A percentile compares a stretch with the other conserved stretches of the same genome.
Evolutionary conservation across 2,113 vertebrate genomes (phyloP).

Genomic region (Misgurnus anguillicaudatus): DNA sequence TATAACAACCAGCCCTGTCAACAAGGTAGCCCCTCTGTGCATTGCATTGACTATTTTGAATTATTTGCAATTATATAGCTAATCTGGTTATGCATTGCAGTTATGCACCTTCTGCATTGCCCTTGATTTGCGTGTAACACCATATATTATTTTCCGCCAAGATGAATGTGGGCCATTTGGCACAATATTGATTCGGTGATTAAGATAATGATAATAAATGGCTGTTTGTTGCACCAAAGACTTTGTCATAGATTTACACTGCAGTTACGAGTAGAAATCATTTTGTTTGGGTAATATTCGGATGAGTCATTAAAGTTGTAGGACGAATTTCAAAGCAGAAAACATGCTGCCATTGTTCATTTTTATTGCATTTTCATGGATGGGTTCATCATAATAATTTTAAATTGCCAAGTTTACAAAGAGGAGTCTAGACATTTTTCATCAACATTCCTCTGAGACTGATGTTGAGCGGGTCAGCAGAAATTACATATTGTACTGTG

Average conservation of each 20-base stretch:
- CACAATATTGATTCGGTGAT: constrained; percentile 56
- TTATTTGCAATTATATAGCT: constrained; percentile 41
- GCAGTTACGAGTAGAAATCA: constrained; percentile 8
- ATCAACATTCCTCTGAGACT: constrained; percentile 10
- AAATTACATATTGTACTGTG: constrained; percentile 13
- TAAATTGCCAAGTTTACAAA: constrained; percentile 10
- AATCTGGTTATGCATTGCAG: constrained; percentile 44
- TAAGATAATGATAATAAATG: constrained; percentile 59
- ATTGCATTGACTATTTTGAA: constrained; percentile 31
- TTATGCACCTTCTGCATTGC: constrained; percentile 36
- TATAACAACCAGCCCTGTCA: constrained; percentile 17
- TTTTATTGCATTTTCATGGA: constrained; percentile 32
- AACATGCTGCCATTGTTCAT: constrained; percentile 18
- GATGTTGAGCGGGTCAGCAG: constrained; percentile 1
- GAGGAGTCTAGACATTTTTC: constrained; percentile 21
- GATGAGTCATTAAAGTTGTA: constrained; percentile 41
- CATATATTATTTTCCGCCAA: constrained; percentile 45
- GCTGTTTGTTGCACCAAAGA: constrained; percentile 37
- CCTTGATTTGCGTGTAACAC: constrained; percentile 30
- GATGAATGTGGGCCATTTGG: constrained; percentile 50
- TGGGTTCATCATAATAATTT: constrained; percentile 20
- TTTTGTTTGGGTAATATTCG: constrained; percentile 35
- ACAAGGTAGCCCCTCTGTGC: constrained; percentile 21
- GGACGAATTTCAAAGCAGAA: constrained; percentile 2
- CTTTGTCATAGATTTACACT: constrained; percentile 37